These are phyloP conservation scores for Archips crataeganus DNA, from an alignment of 2,888 invertebrate genomes.

Conservation along the genomic window DNA sequence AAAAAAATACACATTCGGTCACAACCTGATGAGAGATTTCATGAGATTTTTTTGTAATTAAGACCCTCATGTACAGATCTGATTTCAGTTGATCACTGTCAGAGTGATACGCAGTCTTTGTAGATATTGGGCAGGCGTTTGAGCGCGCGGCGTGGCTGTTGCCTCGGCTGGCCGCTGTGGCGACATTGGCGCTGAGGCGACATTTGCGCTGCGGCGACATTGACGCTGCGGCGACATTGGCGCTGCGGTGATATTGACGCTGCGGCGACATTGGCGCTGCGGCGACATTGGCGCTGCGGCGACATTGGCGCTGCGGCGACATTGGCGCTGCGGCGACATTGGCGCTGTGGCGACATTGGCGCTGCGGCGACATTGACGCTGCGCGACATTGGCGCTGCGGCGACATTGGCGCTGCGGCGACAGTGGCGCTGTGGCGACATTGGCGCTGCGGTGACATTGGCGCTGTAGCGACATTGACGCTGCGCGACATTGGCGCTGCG, in stretches of 20 bases:
- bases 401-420: too few species aligned
- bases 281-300: not conserved
- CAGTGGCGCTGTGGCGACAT: too few species aligned
- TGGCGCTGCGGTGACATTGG: too few species aligned
- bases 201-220: not conserved
- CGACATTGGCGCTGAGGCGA: not conserved
- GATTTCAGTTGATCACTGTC: slow-evolving; percentile 36
- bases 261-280: not conserved
- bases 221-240: too few species aligned
- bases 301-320: not conserved
- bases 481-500: too few species aligned
- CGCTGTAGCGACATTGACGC: too few species aligned
- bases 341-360: too few species aligned
- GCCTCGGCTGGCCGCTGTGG: too few species aligned
- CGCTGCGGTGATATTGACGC: too few species aligned
- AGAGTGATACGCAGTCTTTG: slow-evolving; percentile 19
- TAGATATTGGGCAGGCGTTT: slow-evolving; percentile 59
- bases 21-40: slow-evolving; percentile 40
- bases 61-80: slow-evolving; percentile 45
- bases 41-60: slow-evolving; percentile 47
- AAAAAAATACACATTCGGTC: slow-evolving; percentile 26
- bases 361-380: too few species aligned
- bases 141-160: slow-evolving; percentile 33
- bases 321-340: not conserved
- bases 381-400: too few species aligned